Conservation (phyloP, 2,797 vertebrate species). For the Parauchenoglanis punctatus region DNA sequence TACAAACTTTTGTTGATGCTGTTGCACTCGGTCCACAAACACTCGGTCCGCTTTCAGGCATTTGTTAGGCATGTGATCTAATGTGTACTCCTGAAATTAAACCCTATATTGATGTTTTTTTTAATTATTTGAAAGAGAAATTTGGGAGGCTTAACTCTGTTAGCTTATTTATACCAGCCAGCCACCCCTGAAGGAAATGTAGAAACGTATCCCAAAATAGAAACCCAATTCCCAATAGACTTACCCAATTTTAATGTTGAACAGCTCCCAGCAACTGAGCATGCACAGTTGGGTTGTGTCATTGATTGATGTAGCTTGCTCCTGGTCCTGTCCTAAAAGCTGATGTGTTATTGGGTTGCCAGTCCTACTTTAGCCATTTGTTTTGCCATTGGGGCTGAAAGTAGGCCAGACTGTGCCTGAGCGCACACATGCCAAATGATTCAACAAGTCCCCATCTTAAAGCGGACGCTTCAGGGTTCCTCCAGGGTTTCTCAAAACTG, state of each 20-base stretch:
- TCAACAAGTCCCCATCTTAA: slow-evolving; percentile 59
- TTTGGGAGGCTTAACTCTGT: not conserved
- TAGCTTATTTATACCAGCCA: not conserved
- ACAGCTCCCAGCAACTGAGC: not conserved
- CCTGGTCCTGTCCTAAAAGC: slow-evolving; percentile 33
- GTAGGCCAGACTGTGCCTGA: slow-evolving; percentile 73
- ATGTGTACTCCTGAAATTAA: not conserved
- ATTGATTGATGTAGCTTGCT: slow-evolving; percentile 33
- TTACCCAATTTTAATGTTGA: not conserved
- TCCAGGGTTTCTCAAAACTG: slow-evolving; percentile 51
- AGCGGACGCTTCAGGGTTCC: slow-evolving; percentile 62
- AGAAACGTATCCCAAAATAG: not conserved
- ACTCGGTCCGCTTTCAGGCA: no score
- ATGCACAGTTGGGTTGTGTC: slow-evolving; percentile 20
- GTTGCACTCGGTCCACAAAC: no score
- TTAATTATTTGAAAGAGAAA: not conserved
- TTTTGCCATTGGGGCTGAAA: slow-evolving; percentile 64
- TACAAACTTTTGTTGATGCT: not conserved
- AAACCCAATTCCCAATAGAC: not conserved
- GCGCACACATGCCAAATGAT: slow-evolving; percentile 68
- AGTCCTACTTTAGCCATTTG: slow-evolving; percentile 63
- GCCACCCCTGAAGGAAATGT: not conserved
- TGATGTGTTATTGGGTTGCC: slow-evolving; percentile 52
- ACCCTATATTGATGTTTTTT: not conserved
- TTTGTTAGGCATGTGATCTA: not conserved